Conservation (phyloP, 2,113 vertebrate species). For the Psammodynastes pulverulentus region DNA sequence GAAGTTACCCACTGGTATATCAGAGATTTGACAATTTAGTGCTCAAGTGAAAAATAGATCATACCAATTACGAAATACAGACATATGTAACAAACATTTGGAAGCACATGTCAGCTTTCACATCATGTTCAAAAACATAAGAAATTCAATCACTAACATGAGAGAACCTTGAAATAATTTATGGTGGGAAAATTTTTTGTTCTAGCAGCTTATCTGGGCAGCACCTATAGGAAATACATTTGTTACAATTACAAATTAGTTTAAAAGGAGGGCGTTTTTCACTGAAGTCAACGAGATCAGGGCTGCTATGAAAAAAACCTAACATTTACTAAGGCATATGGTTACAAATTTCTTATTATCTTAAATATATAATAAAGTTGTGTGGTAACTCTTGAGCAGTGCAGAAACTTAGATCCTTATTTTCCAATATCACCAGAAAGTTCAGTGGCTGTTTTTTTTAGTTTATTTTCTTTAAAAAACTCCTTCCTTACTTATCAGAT, state of each 20-base stretch:
- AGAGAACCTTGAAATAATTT: slow-evolving; percentile 51
- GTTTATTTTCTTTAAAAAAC: background rate
- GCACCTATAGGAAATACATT: slow-evolving; percentile 39
- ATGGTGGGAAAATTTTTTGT: slow-evolving; percentile 47
- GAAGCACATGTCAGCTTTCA: slow-evolving; percentile 53
- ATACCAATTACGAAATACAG: background rate
- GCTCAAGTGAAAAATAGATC: slow-evolving; percentile 21
- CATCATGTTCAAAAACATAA: slow-evolving; percentile 54
- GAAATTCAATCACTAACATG: slow-evolving; percentile 59
- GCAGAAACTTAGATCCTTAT: background rate
- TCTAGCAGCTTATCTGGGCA: slow-evolving; percentile 46
- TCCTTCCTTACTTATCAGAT: background rate
- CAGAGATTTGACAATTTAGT: background rate
- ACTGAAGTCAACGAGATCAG: slow-evolving; percentile 46
- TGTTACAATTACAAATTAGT: slow-evolving; percentile 30
- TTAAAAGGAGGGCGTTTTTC: slow-evolving; percentile 46
- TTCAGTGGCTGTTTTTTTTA: background rate
- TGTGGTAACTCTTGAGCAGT: background rate
- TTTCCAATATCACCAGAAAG: background rate
- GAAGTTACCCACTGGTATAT: background rate
- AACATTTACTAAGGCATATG: slow-evolving; percentile 55
- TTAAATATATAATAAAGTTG: slow-evolving; percentile 16
- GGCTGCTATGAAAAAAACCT: slow-evolving; percentile 35
- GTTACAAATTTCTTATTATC: slow-evolving; percentile 30
- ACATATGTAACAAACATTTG: slow-evolving; percentile 29